A percentile compares a stretch with the other conserved stretches of the same genome.
These are phyloP conservation scores for Arvicanthis niloticus DNA, from an alignment of 2,113 vertebrate genomes.

Conservation along the genomic window DNA sequence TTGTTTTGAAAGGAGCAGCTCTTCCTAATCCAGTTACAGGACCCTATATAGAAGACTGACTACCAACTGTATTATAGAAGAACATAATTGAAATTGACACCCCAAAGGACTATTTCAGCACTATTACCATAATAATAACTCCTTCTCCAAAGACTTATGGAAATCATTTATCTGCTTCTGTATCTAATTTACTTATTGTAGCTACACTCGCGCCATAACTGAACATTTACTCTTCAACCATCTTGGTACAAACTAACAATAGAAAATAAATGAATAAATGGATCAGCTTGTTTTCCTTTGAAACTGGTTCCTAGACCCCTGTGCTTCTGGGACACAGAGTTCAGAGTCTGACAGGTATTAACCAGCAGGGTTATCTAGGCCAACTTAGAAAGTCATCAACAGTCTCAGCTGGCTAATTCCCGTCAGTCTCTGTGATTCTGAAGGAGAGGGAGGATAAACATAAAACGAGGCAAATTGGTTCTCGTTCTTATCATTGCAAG, in stretches of 20 bases:
- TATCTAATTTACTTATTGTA: not conserved
- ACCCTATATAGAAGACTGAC: not conserved
- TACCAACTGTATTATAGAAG: not conserved
- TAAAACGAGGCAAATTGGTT: not conserved
- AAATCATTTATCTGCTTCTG: not conserved
- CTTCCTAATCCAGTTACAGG: not conserved
- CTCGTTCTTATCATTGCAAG: conserved; percentile 8
- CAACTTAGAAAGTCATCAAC: not conserved
- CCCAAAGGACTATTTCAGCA: conserved; percentile 21
- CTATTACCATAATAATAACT: not conserved
- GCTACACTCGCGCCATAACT: not conserved
- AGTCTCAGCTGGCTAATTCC: not conserved
- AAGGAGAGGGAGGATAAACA: not conserved
- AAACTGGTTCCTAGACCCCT: not conserved
- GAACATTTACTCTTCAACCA: not conserved
- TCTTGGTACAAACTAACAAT: not conserved
- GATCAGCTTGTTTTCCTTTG: not conserved
- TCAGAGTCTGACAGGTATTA: not conserved
- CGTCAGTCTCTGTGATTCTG: not conserved
- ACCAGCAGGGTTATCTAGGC: not conserved
- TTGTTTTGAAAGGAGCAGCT: not conserved
- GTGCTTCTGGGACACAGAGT: not conserved
- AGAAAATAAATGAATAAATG: not conserved
- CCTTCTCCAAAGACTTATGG: conserved; percentile 40
- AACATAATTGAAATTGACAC: conserved; percentile 10